phyloP scores from a whole-genome alignment of 2,888 invertebrate genomes.

The Drosophila colorata region DNA sequence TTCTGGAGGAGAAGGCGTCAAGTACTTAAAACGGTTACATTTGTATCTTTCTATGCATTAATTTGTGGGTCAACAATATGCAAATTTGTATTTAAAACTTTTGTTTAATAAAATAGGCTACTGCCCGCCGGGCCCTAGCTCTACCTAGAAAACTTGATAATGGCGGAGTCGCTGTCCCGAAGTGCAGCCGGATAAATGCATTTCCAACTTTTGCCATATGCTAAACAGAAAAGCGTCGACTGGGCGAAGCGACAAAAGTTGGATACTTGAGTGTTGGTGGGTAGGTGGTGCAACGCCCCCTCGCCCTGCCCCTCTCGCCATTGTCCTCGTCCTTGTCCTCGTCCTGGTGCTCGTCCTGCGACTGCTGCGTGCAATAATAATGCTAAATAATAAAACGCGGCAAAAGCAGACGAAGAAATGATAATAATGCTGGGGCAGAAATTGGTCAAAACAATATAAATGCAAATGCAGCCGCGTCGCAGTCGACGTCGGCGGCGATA shows the following conservation, averaged over 20 bases:
- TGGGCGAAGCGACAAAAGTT: constrained; percentile 18
- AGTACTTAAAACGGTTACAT: background rate
- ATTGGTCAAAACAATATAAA: constrained; percentile 77
- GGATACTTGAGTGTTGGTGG: constrained; percentile 28
- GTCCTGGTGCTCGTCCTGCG: constrained; percentile 7
- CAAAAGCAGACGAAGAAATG: constrained; percentile 55
- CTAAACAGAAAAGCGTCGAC: constrained; percentile 29
- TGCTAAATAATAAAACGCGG: constrained; percentile 59
- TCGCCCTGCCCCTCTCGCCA: background rate
- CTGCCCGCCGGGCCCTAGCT: background rate
- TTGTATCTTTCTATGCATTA: background rate
- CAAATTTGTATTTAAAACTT: constrained; percentile 18
- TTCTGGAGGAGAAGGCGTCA: too few species aligned
- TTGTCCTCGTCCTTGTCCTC: constrained; percentile 1
- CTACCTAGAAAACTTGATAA: constrained; percentile 15
- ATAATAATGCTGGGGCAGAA: constrained; percentile 71
- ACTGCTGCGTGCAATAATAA: constrained; percentile 55
- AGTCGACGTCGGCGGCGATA: constrained; percentile 3
- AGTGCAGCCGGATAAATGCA: constrained; percentile 36
- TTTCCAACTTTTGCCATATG: constrained; percentile 50
- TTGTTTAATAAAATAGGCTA: constrained; percentile 3
- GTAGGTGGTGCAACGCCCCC: background rate
- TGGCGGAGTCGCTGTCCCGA: constrained; percentile 6
- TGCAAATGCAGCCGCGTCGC: constrained; percentile 64
- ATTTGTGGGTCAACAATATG: constrained; percentile 10